Evolutionary conservation across 2,113 vertebrate genomes (phyloP), one percentile per base, ranked within the genome.

Genomic region (Notothenia rossii): DNA sequence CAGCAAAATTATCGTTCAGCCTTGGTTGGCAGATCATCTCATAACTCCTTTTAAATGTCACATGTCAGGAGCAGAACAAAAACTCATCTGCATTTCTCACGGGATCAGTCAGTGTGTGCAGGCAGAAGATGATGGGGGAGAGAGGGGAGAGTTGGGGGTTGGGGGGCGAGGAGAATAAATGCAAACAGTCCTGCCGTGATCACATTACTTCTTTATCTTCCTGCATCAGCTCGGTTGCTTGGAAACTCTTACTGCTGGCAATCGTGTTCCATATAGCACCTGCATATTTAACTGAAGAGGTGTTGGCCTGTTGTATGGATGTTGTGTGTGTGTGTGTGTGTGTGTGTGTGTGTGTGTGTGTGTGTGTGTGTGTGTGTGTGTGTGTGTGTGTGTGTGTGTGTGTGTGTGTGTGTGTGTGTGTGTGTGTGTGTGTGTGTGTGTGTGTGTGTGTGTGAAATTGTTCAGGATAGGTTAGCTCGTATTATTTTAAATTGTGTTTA

Each of bases 161-260:
- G 17, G 3, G 25, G 54, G 53, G 11, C 0, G 59, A 15, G 50
- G n/a, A 17, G 62, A 2, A 15, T 60, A 58, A 82, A 76, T 67
- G 72, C 90, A 89, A 89, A 91, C 80, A 89, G 43, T 70, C 75
- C 43, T 65, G 65, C 50, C 73, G 60, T 11, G 59, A 20, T 49
- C 75, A 72, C 85, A 62, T 64, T 51, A 63, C 76, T 68, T 73
- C 64, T 54, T 62, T 72, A 63, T 86, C 66, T 67, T 60, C 77
- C 60, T 20, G 66, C 69, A 74, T 80, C 80, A 81, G n/a, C 66
- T 36, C 40, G 18, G 91, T 88, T 86, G 88, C 89, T 50, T 67
- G 46, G 88, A 86, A 87, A 92, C 76, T 80, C 78, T 77, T 46
- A n/a, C 59, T 71, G 77, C 64, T 18, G 72, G 36, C 7, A 55